Evolutionary conservation across 2,797 vertebrate genomes (phyloP).

Genomic region (Hirundo rustica): DNA sequence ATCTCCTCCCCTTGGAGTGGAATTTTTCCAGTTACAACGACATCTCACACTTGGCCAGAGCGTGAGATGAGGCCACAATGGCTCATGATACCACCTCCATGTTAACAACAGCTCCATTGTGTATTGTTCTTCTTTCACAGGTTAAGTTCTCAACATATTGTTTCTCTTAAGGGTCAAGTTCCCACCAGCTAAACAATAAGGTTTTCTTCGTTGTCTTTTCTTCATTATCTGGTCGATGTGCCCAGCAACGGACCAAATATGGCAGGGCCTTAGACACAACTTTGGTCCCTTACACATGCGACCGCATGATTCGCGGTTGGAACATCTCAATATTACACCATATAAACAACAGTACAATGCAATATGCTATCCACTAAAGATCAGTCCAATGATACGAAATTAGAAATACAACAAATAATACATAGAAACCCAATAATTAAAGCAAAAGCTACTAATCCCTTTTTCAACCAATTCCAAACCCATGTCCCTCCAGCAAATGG

Average conservation of each 20-base stretch:
- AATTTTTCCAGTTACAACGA: not conserved
- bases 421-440: not conserved
- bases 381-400: not conserved
- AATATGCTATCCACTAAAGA: not conserved
- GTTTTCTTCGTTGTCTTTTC: not conserved
- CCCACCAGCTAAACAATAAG: not conserved
- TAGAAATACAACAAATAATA: not conserved
- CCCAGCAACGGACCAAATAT: not conserved
- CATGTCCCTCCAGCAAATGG: not conserved
- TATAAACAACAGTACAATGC: accelerated
- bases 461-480: not conserved
- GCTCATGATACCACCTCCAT: not conserved
- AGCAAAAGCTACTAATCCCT: not conserved
- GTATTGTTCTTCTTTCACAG: not conserved
- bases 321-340: accelerated
- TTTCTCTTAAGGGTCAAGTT: not conserved
- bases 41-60: not conserved
- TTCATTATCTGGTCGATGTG: accelerated
- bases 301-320: accelerated
- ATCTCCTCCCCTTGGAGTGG: not conserved
- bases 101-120: not conserved
- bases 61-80: accelerated
- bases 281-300: accelerated
- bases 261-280: accelerated
- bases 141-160: not conserved